Evolutionary conservation across 2,888 invertebrate species (phyloP).

Genomic region (Cheilosia vulpina): DNA sequence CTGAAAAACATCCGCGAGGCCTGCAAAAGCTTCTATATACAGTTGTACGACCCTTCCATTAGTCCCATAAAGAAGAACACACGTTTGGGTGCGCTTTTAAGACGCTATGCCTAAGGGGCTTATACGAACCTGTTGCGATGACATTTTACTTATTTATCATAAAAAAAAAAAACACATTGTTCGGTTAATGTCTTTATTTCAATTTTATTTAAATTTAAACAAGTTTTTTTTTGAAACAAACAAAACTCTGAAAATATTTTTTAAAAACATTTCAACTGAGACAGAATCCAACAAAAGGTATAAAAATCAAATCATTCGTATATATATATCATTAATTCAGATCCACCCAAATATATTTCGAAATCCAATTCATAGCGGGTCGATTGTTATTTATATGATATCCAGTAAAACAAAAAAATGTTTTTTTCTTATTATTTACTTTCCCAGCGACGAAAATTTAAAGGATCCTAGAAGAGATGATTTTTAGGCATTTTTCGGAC

Average conservation of each 20-base stretch:
- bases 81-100: too few species aligned
- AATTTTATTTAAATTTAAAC: not conserved
- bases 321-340: conserved; percentile 22
- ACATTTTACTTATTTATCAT: too few species aligned
- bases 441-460: conserved; percentile 73
- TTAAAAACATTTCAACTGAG: conserved; percentile 24
- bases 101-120: too few species aligned
- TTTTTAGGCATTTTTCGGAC: conserved; percentile 53
- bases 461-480: conserved; percentile 70
- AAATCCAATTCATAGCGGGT: conserved; percentile 59
- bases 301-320: conserved; percentile 15
- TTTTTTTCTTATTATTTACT: conserved; percentile 48
- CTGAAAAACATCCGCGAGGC: too few species aligned
- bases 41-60: too few species aligned
- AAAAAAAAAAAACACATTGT: not conserved
- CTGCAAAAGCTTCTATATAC: too few species aligned
- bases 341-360: conserved; percentile 53
- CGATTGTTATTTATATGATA: conserved; percentile 42
- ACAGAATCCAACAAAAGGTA: conserved; percentile 8
- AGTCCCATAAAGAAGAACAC: too few species aligned
- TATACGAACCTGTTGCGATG: too few species aligned
- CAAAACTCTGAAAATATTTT: not conserved
- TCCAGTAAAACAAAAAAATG: conserved; percentile 35
- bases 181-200: not conserved
- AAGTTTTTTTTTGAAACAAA: not conserved